These are phyloP conservation scores for Psilanteris sp. DNA, from an alignment of 1,140 invertebrate genomes.

Conservation along the genomic window DNA sequence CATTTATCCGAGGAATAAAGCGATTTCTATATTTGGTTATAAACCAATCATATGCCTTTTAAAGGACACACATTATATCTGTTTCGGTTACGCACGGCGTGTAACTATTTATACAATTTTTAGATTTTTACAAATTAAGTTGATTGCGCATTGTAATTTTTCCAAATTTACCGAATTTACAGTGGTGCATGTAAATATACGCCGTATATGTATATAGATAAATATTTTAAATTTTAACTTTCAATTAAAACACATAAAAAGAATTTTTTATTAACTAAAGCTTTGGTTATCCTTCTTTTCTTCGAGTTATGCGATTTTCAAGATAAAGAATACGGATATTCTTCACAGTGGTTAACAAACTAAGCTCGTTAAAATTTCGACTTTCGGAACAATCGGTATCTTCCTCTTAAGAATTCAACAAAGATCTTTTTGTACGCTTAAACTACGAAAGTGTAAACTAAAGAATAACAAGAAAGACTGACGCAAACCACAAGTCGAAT, in stretches of 20 bases:
- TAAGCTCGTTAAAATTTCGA: conserved; percentile 51
- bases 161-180: neutral
- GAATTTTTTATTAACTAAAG: conserved; percentile 4
- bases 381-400: conserved; percentile 43
- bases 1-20: conserved; percentile 1
- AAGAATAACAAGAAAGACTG: conserved; percentile 44
- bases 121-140: no score
- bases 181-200: no score
- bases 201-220: no score
- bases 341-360: conserved; percentile 48
- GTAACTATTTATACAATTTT: no score
- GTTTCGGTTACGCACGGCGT: no score
- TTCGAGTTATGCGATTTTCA: conserved; percentile 49
- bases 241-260: no score
- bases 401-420: conserved; percentile 59
- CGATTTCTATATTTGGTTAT: conserved; percentile 9
- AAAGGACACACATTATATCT: neutral
- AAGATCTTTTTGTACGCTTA: conserved; percentile 46
- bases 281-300: conserved; percentile 29
- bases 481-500: conserved; percentile 32
- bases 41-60: conserved; percentile 28
- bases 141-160: no score
- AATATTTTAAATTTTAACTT: no score
- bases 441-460: conserved; percentile 55
- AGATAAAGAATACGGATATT: conserved; percentile 38